Evolutionary conservation across 2,113 vertebrate genomes (phyloP), one percentile per base, ranked within the genome.

Genomic region (Ramphastos sulfuratus): DNA sequence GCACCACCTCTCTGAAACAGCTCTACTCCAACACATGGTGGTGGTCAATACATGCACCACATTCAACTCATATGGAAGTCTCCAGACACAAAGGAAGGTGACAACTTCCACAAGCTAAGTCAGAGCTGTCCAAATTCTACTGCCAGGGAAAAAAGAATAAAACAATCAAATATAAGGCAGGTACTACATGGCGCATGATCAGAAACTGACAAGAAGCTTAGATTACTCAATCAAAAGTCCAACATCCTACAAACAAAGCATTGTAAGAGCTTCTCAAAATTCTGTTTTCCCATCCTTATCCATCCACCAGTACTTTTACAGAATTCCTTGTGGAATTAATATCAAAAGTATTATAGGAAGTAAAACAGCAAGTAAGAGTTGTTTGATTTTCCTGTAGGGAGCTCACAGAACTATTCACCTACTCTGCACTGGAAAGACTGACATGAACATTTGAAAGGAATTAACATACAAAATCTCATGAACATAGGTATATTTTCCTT

Each of bases 1-100:
- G 35, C 9, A 59, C 17, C 64, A 67, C 5, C 7, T 13, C 15
- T 58, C 46, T 59, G 46, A 67, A 48, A 44, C 20, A 14, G 19
- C 60, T 17, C 58, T n/a, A 55, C 18, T 37, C 20, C 50, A 48
- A 46, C 2, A 1, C 14, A 14, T 20, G 35, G 5, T 5, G 5
- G 15, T 12, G 65, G 10, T 37, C n/a, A 31, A 5, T 4, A 6
- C 3, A 44, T 10, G 17, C 7, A 4, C 8, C 11, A 6, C 2
- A 0, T 69, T 44, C 76, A 72, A 19, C 13, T 7, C 7, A 1
- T 33, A 66, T 0, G 1, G 42, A 89, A 37, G 15, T n/a, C 84
- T 74, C 39, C 82, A 58, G 46, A 20, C 25, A 44, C 10, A 55
- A 55, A 31, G 1, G 1, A 55, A 76, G 15, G 15, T 3, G 16